Percentiles rank a stretch among this genome's conserved stretches.
phyloP scores from a whole-genome alignment of 2,888 invertebrate species.

The Phoenoteleia sp. region DNA sequence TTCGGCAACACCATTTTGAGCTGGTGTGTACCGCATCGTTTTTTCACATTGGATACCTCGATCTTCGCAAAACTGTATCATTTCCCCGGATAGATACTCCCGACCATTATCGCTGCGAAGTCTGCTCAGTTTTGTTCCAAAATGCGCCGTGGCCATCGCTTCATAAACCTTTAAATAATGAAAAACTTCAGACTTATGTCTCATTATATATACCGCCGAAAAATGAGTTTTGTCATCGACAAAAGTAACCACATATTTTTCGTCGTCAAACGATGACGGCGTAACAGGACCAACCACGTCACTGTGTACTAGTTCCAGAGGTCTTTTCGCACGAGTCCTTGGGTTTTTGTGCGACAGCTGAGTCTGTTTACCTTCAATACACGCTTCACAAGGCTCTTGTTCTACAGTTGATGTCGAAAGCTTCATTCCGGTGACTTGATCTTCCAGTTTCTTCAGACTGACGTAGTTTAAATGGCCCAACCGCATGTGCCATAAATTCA shows the following conservation, averaged over 20 bases:
- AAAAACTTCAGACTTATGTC: conserved; percentile 58
- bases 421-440: conserved; percentile 56
- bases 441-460: conserved; percentile 7
- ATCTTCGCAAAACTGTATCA: conserved; percentile 49
- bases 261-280: background rate
- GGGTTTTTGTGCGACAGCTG: conserved; percentile 47
- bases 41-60: conserved; percentile 74
- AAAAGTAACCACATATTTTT: conserved; percentile 13
- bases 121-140: conserved; percentile 65
- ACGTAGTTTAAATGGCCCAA: conserved; percentile 66
- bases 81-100: background rate
- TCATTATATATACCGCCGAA: conserved; percentile 31
- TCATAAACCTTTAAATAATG: conserved; percentile 39
- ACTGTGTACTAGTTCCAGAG: conserved; percentile 75
- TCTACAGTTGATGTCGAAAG: no score
- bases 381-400: no score
- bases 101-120: conserved; percentile 1
- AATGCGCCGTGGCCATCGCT: conserved; percentile 29
- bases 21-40: conserved; percentile 74
- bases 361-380: conserved; percentile 74
- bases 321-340: conserved; percentile 66
- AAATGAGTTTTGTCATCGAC: conserved; percentile 43
- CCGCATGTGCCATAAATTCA: conserved; percentile 72
- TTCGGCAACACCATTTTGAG: conserved; percentile 74
- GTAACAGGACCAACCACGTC: conserved; percentile 56